Percentiles rank a stretch among this genome's conserved stretches.
Evolutionary conservation across 1,140 invertebrate genomes (phyloP).

Genomic region (Leucophenga varia): DNA sequence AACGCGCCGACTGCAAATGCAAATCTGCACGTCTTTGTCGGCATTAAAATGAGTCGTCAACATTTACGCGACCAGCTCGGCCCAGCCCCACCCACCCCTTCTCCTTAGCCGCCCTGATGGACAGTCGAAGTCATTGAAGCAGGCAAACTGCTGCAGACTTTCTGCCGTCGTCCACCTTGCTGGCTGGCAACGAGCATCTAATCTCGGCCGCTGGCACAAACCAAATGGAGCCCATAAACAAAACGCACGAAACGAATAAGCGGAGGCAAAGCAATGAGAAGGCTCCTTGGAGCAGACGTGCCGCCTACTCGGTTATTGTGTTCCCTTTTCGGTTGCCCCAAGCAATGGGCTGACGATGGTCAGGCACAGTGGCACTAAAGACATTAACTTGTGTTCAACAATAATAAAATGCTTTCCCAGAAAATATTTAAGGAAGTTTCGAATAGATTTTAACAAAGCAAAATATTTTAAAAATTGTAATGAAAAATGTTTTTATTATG

Average conservation of each 20-base stretch:
- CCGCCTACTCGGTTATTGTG: slow-evolving; percentile 23
- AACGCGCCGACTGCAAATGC: slow-evolving; percentile 20
- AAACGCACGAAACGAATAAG: slow-evolving; percentile 19
- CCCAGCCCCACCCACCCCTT: not conserved
- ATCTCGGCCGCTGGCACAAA: slow-evolving; percentile 35
- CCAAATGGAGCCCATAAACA: slow-evolving; percentile 46
- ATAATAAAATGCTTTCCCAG: too few species aligned
- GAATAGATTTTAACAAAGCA: too few species aligned
- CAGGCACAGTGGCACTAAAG: slow-evolving; percentile 17
- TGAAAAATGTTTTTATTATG: too few species aligned
- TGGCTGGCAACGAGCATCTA: slow-evolving; percentile 22
- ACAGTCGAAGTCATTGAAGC: too few species aligned
- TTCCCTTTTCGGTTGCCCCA: slow-evolving; percentile 5
- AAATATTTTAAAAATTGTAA: too few species aligned
- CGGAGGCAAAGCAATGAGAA: too few species aligned
- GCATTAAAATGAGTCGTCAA: slow-evolving; percentile 32
- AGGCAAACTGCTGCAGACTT: not conserved
- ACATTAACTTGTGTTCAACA: not conserved
- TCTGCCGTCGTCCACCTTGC: slow-evolving; percentile 40
- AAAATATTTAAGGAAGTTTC: too few species aligned
- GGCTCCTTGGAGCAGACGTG: slow-evolving; percentile 19
- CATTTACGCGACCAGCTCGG: slow-evolving; percentile 18
- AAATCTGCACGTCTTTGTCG: slow-evolving; percentile 32
- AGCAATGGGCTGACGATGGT: too few species aligned
- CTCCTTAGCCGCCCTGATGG: too few species aligned